Conservation (phyloP, 2,888 invertebrate species). For the Polydrusus pterygomalis region DNA sequence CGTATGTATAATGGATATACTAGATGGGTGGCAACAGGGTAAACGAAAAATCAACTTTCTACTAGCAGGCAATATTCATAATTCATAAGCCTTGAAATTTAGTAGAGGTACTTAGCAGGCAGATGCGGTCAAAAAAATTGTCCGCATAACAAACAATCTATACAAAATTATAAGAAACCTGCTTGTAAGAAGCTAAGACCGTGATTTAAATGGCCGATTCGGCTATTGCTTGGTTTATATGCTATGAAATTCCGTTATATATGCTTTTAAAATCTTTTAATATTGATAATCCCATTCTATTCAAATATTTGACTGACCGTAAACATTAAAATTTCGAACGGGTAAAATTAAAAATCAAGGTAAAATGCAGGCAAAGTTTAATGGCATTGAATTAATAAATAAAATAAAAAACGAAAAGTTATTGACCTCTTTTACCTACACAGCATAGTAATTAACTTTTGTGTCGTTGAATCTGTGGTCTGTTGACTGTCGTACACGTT, state of each 20-base stretch:
- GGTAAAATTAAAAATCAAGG: slow-evolving; percentile 13
- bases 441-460: slow-evolving; percentile 18
- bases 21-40: too few relatives aligned
- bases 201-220: too few relatives aligned
- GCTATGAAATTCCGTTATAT: background rate
- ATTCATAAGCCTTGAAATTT: too few relatives aligned
- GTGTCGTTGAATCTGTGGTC: background rate
- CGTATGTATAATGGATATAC: too few relatives aligned
- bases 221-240: too few relatives aligned
- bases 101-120: too few relatives aligned
- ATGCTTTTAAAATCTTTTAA: background rate
- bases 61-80: too few relatives aligned
- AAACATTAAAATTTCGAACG: slow-evolving; percentile 5
- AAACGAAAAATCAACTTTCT: too few relatives aligned
- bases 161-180: too few relatives aligned
- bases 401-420: slow-evolving; percentile 23
- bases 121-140: too few relatives aligned
- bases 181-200: too few relatives aligned
- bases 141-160: too few relatives aligned
- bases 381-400: slow-evolving; percentile 35
- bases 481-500: background rate
- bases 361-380: slow-evolving; percentile 25
- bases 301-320: slow-evolving; percentile 9
- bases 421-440: slow-evolving; percentile 38
- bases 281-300: slow-evolving; percentile 26